A percentile compares a stretch with the other conserved stretches of the same genome.
Evolutionary conservation across 2,888 invertebrate genomes (phyloP).

Genomic region (Hyles lineata): DNA sequence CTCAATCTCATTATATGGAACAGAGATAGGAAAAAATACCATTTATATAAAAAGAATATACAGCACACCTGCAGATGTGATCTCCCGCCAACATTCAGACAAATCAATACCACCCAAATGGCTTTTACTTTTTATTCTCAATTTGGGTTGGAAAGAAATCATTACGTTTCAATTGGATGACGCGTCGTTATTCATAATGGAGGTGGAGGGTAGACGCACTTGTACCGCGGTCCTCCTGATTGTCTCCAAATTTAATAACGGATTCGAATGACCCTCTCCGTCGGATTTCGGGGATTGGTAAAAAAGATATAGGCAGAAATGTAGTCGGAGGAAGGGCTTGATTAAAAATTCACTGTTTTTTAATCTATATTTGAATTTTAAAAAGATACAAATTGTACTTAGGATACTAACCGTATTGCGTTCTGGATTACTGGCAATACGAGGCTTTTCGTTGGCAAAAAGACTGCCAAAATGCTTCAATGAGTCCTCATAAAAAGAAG

Average conservation of each 20-base stretch:
- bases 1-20: no score
- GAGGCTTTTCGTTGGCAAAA: no score
- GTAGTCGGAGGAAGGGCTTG: constrained; percentile 1
- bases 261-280: constrained; percentile 66
- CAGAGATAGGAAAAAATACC: no score
- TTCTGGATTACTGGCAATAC: no score
- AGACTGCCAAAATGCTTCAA: no score
- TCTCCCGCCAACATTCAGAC: background rate
- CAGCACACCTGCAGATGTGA: no score
- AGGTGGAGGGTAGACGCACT: constrained; percentile 47
- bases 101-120: background rate
- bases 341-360: constrained; percentile 15
- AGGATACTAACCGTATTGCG: no score
- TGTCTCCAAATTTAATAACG: constrained; percentile 78
- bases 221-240: constrained; percentile 46
- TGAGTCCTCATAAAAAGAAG: no score
- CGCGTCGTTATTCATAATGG: constrained; percentile 25
- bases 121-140: constrained; percentile 12
- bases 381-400: no score
- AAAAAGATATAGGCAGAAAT: constrained; percentile 34
- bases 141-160: constrained; percentile 16
- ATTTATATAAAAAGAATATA: no score
- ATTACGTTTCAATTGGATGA: constrained; percentile 20
- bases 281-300: constrained; percentile 34
- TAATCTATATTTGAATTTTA: background rate